Percentiles rank a stretch among this genome's conserved stretches.
These are phyloP conservation scores for Bombus polaris DNA, from an alignment of 1,140 invertebrate genomes.

Conservation along the genomic window DNA sequence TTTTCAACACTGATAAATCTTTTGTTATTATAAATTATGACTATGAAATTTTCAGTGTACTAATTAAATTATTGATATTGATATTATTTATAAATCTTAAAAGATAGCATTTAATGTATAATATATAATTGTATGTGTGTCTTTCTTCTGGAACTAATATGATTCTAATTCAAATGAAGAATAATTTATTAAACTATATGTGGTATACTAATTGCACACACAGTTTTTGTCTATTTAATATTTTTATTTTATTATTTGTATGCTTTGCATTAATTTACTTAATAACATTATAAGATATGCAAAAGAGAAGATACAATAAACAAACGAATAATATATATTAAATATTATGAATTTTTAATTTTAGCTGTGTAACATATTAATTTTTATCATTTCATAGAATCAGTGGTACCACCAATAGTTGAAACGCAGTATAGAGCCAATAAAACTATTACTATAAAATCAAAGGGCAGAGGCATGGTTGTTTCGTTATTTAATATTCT, in stretches of 20 bases:
- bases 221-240: neutral
- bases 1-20: neutral
- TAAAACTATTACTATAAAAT: slow-evolving; percentile 48
- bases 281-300: neutral
- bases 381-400: slow-evolving; percentile 40
- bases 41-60: neutral
- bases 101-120: neutral
- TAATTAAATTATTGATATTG: neutral
- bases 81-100: neutral
- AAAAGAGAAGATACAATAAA: neutral
- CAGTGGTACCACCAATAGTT: slow-evolving; percentile 22
- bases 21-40: neutral
- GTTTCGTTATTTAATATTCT: slow-evolving; percentile 72
- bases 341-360: slow-evolving; percentile 8
- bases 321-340: neutral
- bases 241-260: slow-evolving; percentile 12
- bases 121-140: neutral
- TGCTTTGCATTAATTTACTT: neutral
- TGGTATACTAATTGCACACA: neutral
- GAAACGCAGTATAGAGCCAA: neutral
- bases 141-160: neutral
- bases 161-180: neutral
- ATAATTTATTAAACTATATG: neutral
- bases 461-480: slow-evolving; percentile 70
- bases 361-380: slow-evolving; percentile 9